Conservation (phyloP, 2,888 invertebrate genomes). For the Thumatha senex region DNA sequence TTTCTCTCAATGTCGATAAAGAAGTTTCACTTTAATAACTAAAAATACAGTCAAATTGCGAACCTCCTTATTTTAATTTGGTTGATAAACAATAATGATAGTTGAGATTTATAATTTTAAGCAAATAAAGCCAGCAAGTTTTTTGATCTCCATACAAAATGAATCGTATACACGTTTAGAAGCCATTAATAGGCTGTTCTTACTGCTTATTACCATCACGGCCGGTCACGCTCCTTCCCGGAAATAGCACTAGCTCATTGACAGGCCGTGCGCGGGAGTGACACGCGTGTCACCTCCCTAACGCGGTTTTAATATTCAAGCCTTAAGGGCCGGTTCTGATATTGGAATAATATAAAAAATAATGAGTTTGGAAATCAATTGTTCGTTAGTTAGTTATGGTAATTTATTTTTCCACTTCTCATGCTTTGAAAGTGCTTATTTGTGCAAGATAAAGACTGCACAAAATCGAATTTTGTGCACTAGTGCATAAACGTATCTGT, state of each 20-base stretch:
- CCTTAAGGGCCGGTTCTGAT: slow-evolving; percentile 29
- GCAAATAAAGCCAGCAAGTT: background rate
- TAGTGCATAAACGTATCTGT: too few species aligned
- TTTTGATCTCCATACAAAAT: slow-evolving; percentile 1
- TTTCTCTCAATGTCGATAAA: too few species aligned
- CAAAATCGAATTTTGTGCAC: too few species aligned
- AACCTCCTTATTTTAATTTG: too few species aligned
- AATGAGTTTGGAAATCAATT: background rate
- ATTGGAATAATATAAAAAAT: too few species aligned
- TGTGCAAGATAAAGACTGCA: too few species aligned
- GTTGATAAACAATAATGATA: background rate
- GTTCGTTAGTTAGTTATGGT: too few species aligned
- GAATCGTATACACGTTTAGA: slow-evolving; percentile 29
- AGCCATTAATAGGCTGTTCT: slow-evolving; percentile 36
- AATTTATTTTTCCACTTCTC: too few species aligned
- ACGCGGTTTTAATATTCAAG: slow-evolving; percentile 35
- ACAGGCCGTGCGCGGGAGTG: slow-evolving; percentile 38
- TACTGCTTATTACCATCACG: slow-evolving; percentile 39
- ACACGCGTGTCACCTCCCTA: slow-evolving; percentile 42
- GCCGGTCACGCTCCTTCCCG: slow-evolving; percentile 47
- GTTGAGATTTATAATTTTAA: background rate
- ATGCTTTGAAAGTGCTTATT: too few species aligned
- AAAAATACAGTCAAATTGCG: too few species aligned
- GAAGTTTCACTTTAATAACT: too few species aligned
- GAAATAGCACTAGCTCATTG: slow-evolving; percentile 43